Base-by-base conservation (phyloP, 2,888 invertebrate genomes). In the Sinodicranocentrus sp. region DNA sequence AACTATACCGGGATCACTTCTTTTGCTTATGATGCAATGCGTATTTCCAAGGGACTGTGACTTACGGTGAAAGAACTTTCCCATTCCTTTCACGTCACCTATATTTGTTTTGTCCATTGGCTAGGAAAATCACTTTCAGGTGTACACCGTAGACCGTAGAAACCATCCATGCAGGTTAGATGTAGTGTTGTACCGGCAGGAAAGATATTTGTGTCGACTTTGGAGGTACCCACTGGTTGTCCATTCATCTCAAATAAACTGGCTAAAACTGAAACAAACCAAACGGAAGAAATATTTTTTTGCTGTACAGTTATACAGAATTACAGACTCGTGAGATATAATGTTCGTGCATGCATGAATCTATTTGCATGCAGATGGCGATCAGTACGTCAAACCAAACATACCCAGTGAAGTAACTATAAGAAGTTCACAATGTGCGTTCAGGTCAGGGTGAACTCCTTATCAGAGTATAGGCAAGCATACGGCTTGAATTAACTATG, bases 361-460 rank as follows among this genome's bases (percentile, higher is more conserved):
- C 44, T 43, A 61, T 43, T 59, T 72, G 63, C 48, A 73, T 63
- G 73, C 48, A 73, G 61, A 72, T 59, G 59, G 57, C 59, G 25
- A 72, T 72, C 72, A 59, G 44, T 25, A 8, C 48, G 21, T n/a
- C 10, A 33, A 48, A 3, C 48, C 48, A 48, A 48, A 48, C n/a
- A 57, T 25, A 52, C 25, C 21, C 48, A 48, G n/a, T 39, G 39
- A 39, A 39, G 13, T 39, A 5, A 13, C 39, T 39, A 13, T n/a
- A 39, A 13, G 5, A 39, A 39, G 39, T 39, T 13, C 13, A 39
- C 39, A 39, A 59, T 15, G n/a, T 25, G 5, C 19, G 52, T 5
- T 5, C 19, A 52, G 10, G 52, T 52, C 48, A 3, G 48, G 5
- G 5, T 57, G 23, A 25, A 13, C 13, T 57, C 25, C 21, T 25